phyloP scores from a whole-genome alignment of 2,113 vertebrate species.

The Neolamprologus variostigma region DNA sequence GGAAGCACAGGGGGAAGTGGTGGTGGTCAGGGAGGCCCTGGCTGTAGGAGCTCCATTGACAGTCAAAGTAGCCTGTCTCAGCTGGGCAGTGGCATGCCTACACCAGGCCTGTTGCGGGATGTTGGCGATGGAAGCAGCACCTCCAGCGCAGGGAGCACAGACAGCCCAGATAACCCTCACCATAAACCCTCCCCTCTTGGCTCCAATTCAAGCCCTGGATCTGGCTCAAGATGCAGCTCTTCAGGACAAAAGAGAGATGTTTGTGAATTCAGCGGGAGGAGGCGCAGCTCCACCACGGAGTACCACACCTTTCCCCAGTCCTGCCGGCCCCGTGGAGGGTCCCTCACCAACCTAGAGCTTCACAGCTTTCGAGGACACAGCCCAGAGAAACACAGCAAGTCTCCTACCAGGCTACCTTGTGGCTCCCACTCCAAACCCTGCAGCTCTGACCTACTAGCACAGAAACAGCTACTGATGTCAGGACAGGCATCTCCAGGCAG shows the following conservation, averaged over 20 bases:
- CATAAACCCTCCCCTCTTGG: slow-evolving; percentile 77
- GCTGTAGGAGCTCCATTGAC: slow-evolving; percentile 86
- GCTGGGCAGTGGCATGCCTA: slow-evolving; percentile 36
- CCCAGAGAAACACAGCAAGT: slow-evolving; percentile 79
- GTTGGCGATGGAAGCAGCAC: slow-evolving; percentile 93
- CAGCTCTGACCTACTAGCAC: slow-evolving; percentile 48
- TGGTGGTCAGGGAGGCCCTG: slow-evolving; percentile 17
- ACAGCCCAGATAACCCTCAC: slow-evolving; percentile 84
- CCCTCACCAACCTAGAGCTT: slow-evolving; percentile 74
- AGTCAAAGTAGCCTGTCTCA: slow-evolving; percentile 88
- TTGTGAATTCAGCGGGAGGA: slow-evolving; percentile 75
- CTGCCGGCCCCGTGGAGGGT: slow-evolving; percentile 62
- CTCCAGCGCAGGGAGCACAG: slow-evolving; percentile 88
- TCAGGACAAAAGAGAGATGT: slow-evolving; percentile 53
- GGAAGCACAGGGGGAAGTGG: slow-evolving; percentile 28
- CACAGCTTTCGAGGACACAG: slow-evolving; percentile 75
- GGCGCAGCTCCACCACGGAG: slow-evolving; percentile 82
- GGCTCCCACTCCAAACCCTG: slow-evolving; percentile 20
- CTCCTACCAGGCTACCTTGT: slow-evolving; percentile 61
- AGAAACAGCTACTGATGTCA: slow-evolving; percentile 38
- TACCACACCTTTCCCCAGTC: slow-evolving; percentile 73
- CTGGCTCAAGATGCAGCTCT: slow-evolving; percentile 27
- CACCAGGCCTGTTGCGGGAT: slow-evolving; percentile 75
- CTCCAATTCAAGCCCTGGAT: slow-evolving; percentile 60
- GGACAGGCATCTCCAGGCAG: slow-evolving; percentile 61